Evolutionary conservation across 2,113 vertebrate genomes (phyloP).

Genomic region (Oryzias curvinotus): DNA sequence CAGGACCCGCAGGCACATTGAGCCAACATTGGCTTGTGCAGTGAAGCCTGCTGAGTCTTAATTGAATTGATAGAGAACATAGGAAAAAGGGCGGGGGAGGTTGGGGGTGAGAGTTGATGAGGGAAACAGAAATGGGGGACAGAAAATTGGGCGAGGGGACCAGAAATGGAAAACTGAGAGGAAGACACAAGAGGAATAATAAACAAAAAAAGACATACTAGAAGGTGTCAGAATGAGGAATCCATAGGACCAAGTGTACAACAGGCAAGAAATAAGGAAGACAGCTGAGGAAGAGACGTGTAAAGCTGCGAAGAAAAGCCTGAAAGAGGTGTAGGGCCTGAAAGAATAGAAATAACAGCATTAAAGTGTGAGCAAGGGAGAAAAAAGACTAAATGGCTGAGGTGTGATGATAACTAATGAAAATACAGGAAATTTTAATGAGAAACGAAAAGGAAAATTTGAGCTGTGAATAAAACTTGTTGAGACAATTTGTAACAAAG

Average conservation of each 20-base stretch:
- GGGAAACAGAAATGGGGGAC: constrained; percentile 21
- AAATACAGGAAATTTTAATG: constrained; percentile 44
- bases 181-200: constrained; percentile 21
- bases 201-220: neutral
- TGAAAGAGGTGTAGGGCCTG: neutral
- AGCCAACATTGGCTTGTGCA: constrained; percentile 65
- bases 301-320: constrained; percentile 5
- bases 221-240: constrained; percentile 19
- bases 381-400: constrained; percentile 43
- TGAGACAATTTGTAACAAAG: constrained; percentile 13
- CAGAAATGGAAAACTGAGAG: constrained; percentile 27
- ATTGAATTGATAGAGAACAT: constrained; percentile 65
- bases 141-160: constrained; percentile 30
- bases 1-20: constrained; percentile 54
- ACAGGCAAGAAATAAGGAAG: constrained; percentile 8
- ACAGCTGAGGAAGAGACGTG: constrained; percentile 15
- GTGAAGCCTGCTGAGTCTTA: constrained; percentile 58
- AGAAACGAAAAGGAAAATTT: constrained; percentile 33
- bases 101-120: constrained; percentile 33
- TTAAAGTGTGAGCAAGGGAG: constrained; percentile 28
- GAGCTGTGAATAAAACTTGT: constrained; percentile 27
- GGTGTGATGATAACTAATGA: constrained; percentile 53
- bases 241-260: constrained; percentile 19
- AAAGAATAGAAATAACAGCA: constrained; percentile 19
- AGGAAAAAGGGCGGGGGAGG: constrained; percentile 24